Conservation (phyloP, 2,113 vertebrate species). For the Ibidorhyncha struthersii region DNA sequence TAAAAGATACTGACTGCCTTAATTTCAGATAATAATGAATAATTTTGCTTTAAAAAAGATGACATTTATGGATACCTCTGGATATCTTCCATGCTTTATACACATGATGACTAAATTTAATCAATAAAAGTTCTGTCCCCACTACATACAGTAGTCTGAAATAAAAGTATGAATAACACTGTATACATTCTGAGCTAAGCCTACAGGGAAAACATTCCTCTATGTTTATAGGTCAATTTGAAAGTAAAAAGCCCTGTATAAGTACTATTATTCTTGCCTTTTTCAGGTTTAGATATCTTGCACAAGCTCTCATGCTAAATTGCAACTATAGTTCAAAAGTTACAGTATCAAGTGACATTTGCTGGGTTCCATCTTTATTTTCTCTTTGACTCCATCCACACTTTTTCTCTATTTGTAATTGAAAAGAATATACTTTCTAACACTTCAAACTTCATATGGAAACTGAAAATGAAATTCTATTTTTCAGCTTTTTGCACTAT, state of each 20-base stretch:
- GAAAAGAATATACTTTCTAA: conserved; percentile 18
- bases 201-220: neutral
- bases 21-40: neutral
- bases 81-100: neutral
- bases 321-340: neutral
- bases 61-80: neutral
- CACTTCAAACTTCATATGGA: neutral
- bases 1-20: neutral
- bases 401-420: neutral
- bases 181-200: conserved; percentile 26
- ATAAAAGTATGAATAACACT: neutral
- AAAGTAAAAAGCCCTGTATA: neutral
- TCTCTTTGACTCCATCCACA: neutral
- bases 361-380: neutral
- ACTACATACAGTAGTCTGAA: neutral
- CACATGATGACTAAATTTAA: neutral
- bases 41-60: neutral
- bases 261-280: neutral
- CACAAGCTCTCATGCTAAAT: neutral
- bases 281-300: neutral
- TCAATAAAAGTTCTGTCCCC: neutral
- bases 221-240: neutral
- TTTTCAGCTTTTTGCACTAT: conserved; percentile 33
- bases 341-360: neutral
- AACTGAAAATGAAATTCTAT: conserved; percentile 54